Conservation (phyloP, 2,888 invertebrate species). For the Chorisops tibialis region DNA sequence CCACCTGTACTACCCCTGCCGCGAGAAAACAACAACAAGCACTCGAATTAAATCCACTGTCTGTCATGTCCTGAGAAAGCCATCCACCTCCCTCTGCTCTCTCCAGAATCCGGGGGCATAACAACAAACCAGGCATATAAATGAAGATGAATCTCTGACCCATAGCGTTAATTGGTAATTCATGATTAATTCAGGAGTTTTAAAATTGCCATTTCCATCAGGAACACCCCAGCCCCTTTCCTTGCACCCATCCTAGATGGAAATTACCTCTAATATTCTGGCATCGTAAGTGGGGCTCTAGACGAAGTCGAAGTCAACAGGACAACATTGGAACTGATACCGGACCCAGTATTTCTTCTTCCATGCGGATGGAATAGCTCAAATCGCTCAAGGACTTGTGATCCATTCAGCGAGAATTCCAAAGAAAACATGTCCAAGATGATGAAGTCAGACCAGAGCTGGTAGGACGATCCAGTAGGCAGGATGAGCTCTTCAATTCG, state of each 20-base stretch:
- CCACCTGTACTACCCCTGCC: not conserved
- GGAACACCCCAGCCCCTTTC: not conserved
- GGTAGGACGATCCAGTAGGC: too few species aligned
- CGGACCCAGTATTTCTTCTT: too few species aligned
- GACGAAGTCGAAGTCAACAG: too few species aligned
- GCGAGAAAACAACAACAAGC: slow-evolving; percentile 9
- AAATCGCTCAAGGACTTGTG: not conserved
- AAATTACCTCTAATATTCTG: too few species aligned
- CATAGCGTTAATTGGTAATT: slow-evolving; percentile 37
- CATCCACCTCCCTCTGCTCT: too few species aligned
- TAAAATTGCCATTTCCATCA: slow-evolving; percentile 36
- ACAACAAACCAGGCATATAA: slow-evolving; percentile 32
- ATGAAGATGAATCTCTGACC: slow-evolving; percentile 35
- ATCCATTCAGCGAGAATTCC: not conserved
- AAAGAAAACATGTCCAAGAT: not conserved
- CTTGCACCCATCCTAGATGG: too few species aligned
- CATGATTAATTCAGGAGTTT: slow-evolving; percentile 38
- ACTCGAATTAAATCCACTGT: slow-evolving; percentile 7
- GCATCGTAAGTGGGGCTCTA: too few species aligned
- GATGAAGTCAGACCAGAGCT: not conserved
- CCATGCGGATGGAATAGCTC: not conserved
- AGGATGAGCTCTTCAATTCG: too few species aligned
- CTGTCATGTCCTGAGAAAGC: not conserved
- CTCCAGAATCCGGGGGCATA: not conserved
- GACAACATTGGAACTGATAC: too few species aligned